Evolutionary conservation across 2,888 invertebrate genomes (phyloP).

Genomic region (Lepidochitona cinerea): DNA sequence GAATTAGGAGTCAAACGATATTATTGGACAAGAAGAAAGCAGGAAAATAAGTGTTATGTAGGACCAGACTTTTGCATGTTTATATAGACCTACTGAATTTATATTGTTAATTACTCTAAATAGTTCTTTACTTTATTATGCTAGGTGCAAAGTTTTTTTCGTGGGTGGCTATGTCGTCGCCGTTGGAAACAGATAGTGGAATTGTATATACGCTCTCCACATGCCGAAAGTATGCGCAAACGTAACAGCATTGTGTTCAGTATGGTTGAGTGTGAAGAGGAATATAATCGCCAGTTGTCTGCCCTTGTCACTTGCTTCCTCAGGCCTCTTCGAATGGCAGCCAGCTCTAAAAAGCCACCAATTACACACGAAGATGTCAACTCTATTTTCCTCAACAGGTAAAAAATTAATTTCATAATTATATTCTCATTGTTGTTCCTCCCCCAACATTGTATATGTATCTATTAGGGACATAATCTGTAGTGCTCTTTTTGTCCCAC

Average conservation of each 20-base stretch:
- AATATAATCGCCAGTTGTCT: conserved; percentile 92
- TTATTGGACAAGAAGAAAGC: no score
- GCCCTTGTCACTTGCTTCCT: conserved; percentile 88
- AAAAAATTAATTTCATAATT: background rate
- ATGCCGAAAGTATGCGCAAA: conserved; percentile 94
- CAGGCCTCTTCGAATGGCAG: conserved; percentile 90
- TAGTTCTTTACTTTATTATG: background rate
- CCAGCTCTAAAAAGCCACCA: conserved; percentile 92
- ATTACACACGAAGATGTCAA: conserved; percentile 95
- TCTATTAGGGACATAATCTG: no score
- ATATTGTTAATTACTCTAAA: no score
- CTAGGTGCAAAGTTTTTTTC: conserved; percentile 87
- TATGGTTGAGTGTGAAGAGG: conserved; percentile 94
- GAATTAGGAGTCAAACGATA: no score
- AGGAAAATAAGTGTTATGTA: no score
- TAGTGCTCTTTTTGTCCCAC: no score
- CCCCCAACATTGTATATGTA: no score
- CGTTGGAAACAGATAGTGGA: conserved; percentile 96
- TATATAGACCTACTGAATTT: no score
- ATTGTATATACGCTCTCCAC: conserved; percentile 93
- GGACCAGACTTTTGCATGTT: no score
- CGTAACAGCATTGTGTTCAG: conserved; percentile 81
- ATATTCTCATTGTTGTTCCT: no score
- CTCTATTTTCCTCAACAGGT: conserved; percentile 90
- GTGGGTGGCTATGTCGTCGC: conserved; percentile 92